Evolutionary conservation across 2,888 invertebrate species (phyloP).

Genomic region (Cacoxenus indagator): DNA sequence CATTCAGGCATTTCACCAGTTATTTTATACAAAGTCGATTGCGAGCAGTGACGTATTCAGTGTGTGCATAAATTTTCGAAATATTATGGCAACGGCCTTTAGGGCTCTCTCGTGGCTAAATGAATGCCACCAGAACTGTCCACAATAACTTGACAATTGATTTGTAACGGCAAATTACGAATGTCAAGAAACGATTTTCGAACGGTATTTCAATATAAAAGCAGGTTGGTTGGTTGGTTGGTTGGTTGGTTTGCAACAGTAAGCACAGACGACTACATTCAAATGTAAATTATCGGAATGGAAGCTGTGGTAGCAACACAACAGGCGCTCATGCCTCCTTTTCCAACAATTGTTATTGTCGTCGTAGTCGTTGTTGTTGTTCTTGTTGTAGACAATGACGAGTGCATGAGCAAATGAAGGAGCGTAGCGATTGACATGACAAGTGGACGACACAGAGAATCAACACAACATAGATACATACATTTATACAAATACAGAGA

Average conservation of each 20-base stretch:
- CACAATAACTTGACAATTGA: constrained; percentile 53
- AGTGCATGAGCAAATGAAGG: constrained; percentile 37
- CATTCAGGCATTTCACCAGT: no score
- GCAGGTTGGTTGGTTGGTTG: no score
- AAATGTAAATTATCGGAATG: constrained; percentile 39
- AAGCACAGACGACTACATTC: constrained; percentile 26
- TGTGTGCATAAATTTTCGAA: no score
- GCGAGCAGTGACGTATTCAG: no score
- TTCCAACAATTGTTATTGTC: no score
- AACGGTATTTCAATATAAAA: constrained; percentile 10
- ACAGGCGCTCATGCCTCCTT: constrained; percentile 23
- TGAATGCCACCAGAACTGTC: neutral
- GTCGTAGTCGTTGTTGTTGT: constrained; percentile 38
- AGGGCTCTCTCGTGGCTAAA: neutral
- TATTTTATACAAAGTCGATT: no score
- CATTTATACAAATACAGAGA: no score
- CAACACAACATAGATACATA: constrained; percentile 19
- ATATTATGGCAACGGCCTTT: neutral
- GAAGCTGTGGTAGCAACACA: neutral
- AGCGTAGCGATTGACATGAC: constrained; percentile 53
- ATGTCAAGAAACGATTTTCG: constrained; percentile 41
- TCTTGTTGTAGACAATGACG: constrained; percentile 53
- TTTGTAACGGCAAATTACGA: constrained; percentile 58
- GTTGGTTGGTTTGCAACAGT: neutral
- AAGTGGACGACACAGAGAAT: constrained; percentile 53